A percentile compares a stretch with the other conserved stretches of the same genome.
Evolutionary conservation across 2,113 vertebrate genomes (phyloP).

Genomic region (Progne subis): DNA sequence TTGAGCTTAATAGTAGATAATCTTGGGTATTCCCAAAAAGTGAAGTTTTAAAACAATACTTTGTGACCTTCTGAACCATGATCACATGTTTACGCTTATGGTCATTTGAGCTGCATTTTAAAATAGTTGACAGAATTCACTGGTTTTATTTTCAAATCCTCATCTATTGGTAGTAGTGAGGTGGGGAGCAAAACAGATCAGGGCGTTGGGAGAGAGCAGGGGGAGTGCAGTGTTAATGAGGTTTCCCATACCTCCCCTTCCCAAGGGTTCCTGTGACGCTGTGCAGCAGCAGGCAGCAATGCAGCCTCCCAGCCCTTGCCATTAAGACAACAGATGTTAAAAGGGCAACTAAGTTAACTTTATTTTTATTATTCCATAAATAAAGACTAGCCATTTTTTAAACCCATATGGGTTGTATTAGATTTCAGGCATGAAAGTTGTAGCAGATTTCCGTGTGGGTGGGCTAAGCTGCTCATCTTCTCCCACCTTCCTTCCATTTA

Average conservation of each 20-base stretch:
- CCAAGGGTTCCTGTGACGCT: not conserved
- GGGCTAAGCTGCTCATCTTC: not conserved
- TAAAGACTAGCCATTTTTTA: slow-evolving; percentile 26
- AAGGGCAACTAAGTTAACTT: not conserved
- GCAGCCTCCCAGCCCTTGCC: not conserved
- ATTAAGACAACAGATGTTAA: not conserved
- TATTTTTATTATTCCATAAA: slow-evolving; percentile 12
- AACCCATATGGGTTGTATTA: not conserved
- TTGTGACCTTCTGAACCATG: accelerated
- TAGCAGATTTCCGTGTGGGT: slow-evolving; percentile 38
- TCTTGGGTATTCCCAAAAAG: not conserved
- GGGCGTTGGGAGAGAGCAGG: not conserved
- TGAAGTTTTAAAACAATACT: not conserved
- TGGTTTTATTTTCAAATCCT: not conserved
- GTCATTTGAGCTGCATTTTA: not conserved
- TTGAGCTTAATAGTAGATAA: not conserved
- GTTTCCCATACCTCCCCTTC: not conserved
- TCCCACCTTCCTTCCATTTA: not conserved
- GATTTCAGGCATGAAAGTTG: not conserved
- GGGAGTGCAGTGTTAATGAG: not conserved
- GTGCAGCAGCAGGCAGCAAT: not conserved
- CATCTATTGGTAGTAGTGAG: not conserved
- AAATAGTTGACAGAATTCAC: not conserved
- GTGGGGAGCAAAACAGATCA: not conserved
- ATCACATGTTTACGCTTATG: not conserved